Evolutionary conservation across 2,797 vertebrate species (phyloP), one percentile per base, ranked within the genome.

Genomic region (Pseudochaenichthys georgianus): DNA sequence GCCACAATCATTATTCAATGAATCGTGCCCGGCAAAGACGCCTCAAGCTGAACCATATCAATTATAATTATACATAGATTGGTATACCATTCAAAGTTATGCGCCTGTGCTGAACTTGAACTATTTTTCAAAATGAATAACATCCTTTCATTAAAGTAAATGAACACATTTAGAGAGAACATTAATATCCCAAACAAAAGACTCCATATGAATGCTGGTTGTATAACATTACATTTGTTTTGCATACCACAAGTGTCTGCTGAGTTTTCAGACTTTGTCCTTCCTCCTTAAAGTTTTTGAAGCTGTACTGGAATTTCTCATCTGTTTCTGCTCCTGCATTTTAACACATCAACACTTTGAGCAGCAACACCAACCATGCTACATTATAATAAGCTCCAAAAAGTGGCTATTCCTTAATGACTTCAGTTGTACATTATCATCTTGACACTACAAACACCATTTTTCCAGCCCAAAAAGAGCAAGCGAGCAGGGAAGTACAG

Each of bases 401-500:
- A 52, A 68, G 55, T 19, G 9, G 5, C 21, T 62, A 13, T 58
- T 7, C 46, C 63, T 31, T 5, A 3, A 16, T 42, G 50, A 62
- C 23, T 46, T 23, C 5, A 77, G 70, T 42, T 64, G 34, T 58
- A 58, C 15, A 50, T 12, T 8, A 59, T 73, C 48, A 80, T 55
- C 21, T 21, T 50, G 46, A 64, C 78, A 55, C 17, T 12, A 21
- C 9, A 53, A 63, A 64, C 15, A 65, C 4, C 1, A 8, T 23
- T 68, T 57, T n/a, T 74, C 60, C 17, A 62, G 34, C 31, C 48
- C 21, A 63, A n/a, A 63, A 23, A 81, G 12, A 76, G n/a, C 41
- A 17, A 43, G 23, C 23, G 31, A 73, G 38, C 52, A 68, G 13
- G 19, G 60, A 71, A n/a, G 48, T 21, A 21, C 21, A 21, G 21